These are phyloP conservation scores for Chanos chanos DNA, from an alignment of 2,797 vertebrate species.

Conservation along the genomic window DNA sequence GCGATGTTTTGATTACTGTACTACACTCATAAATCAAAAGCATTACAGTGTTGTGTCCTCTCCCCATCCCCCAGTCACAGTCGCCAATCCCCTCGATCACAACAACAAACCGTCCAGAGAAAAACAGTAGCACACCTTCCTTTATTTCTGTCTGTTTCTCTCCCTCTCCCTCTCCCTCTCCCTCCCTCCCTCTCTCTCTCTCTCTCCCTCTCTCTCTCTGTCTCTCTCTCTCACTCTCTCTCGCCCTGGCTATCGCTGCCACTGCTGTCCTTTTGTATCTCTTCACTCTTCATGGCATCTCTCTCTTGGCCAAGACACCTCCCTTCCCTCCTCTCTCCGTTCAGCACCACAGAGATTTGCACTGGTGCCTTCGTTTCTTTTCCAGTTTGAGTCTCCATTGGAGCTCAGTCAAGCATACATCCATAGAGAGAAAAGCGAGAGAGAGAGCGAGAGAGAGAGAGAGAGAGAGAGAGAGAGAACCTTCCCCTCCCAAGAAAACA, in stretches of 20 bases:
- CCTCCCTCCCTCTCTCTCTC: background rate
- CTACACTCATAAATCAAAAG: too few relatives aligned
- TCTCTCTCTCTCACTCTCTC: background rate
- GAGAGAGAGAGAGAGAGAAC: background rate
- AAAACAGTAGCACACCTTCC: background rate
- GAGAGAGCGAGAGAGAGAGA: background rate
- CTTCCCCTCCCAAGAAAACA: too few relatives aligned
- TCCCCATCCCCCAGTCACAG: too few relatives aligned
- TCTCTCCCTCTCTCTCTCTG: background rate
- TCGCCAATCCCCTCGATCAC: too few relatives aligned
- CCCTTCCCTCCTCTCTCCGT: background rate
- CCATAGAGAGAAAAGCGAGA: background rate
- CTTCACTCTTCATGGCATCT: background rate
- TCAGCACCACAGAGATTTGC: constrained; percentile 4
- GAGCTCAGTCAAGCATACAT: background rate
- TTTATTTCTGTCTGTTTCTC: background rate
- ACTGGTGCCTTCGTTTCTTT: background rate
- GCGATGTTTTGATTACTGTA: background rate
- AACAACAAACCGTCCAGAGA: constrained; percentile 7
- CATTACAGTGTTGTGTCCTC: constrained; percentile 12
- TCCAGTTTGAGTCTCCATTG: background rate
- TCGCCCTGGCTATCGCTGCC: background rate
- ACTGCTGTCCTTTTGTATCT: background rate
- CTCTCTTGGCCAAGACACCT: too few relatives aligned
- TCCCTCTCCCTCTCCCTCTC: background rate